Conservation (phyloP, 2,797 vertebrate species). For the Enteromius thamalakanensis region DNA sequence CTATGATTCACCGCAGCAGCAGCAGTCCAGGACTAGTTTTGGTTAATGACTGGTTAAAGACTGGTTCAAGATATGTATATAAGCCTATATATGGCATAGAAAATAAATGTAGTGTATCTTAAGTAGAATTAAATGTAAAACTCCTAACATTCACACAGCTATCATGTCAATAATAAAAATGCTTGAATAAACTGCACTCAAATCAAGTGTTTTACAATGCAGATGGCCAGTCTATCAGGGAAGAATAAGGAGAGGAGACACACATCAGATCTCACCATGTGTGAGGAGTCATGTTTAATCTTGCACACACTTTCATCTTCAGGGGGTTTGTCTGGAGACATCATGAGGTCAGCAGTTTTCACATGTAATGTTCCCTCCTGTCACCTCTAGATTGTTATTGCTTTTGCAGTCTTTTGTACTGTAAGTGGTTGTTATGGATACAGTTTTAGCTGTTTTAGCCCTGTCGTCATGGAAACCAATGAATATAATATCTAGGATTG, state of each 20-base stretch:
- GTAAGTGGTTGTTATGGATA: background rate
- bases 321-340: background rate
- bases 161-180: background rate
- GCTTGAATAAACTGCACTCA: background rate
- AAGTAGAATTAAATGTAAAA: background rate
- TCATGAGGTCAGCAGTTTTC: background rate
- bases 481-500: background rate
- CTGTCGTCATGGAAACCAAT: background rate
- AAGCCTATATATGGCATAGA: background rate
- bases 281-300: background rate
- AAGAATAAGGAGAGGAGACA: background rate
- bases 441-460: background rate
- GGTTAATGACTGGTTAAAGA: constrained; percentile 1
- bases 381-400: background rate
- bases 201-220: background rate
- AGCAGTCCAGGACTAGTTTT: background rate
- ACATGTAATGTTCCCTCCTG: background rate
- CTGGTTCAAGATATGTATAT: too few species aligned
- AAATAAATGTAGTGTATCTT: background rate
- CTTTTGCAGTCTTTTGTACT: background rate
- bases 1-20: constrained; percentile 8
- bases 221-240: background rate
- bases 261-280: too few species aligned
- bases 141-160: background rate
- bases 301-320: too few species aligned